Percentiles rank a stretch among this genome's conserved stretches.
These are phyloP conservation scores for Erpobdella octoculata DNA, from an alignment of 2,888 invertebrate species.

Conservation along the genomic window DNA sequence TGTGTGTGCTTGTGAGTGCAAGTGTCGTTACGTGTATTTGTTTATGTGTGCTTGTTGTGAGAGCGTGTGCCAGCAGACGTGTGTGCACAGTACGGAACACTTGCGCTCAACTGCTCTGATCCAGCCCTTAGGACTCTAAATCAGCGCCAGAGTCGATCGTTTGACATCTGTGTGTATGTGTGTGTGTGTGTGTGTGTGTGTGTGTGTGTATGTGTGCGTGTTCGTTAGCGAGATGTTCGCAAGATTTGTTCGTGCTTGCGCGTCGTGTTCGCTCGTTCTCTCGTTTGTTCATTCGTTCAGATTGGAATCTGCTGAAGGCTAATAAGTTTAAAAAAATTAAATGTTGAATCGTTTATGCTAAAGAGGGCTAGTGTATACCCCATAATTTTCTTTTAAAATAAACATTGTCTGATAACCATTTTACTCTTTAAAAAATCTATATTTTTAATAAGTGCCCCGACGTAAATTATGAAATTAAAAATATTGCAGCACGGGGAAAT, in stretches of 20 bases:
- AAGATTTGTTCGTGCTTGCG: neutral
- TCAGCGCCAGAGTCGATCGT: neutral
- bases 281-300: neutral
- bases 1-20: constrained; percentile 4
- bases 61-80: neutral
- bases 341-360: neutral
- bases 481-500: no score
- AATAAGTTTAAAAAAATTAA: neutral
- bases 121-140: constrained; percentile 10
- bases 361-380: no score
- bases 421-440: no score
- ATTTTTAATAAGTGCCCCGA: no score
- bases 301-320: neutral
- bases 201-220: neutral
- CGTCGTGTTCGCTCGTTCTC: neutral
- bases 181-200: constrained; percentile 9
- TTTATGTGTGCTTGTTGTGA: neutral
- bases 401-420: no score
- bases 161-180: constrained; percentile 18
- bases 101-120: constrained; percentile 2
- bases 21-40: neutral
- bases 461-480: no score
- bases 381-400: no score
- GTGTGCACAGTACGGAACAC: no score
- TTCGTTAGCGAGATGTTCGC: no score